Conservation (phyloP, 1,140 invertebrate species). For the Centruroides vittatus region DNA sequence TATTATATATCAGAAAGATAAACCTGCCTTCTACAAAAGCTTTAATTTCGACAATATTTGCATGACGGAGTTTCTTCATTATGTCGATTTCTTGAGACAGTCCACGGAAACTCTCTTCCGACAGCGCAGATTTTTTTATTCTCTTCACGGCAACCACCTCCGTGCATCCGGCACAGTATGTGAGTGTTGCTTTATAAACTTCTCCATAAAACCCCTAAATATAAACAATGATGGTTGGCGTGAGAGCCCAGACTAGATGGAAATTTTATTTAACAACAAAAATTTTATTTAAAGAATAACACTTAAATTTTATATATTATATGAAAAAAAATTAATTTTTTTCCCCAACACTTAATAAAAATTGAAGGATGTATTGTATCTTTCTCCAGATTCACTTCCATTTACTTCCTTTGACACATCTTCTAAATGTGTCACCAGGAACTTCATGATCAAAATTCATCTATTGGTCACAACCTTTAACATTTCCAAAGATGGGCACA, state of each 20-base stretch:
- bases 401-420: no score
- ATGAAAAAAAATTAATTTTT: no score
- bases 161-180: constrained; percentile 32
- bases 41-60: constrained; percentile 72
- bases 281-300: background rate
- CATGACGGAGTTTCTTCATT: constrained; percentile 63
- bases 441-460: no score
- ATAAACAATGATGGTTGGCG: background rate
- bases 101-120: constrained; percentile 10
- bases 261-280: no score
- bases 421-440: no score
- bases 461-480: no score
- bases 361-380: no score
- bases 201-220: constrained; percentile 53
- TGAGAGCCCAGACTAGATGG: background rate
- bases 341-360: no score
- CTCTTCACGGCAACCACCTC: constrained; percentile 56
- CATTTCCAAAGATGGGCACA: no score
- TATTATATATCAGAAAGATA: background rate
- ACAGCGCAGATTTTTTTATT: constrained; percentile 33
- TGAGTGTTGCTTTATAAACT: constrained; percentile 46
- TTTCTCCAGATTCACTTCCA: no score
- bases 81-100: constrained; percentile 47
- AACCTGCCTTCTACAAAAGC: constrained; percentile 45
- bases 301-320: background rate